Evolutionary conservation across 2,797 vertebrate genomes (phyloP).

Genomic region (Ataeniobius toweri): DNA sequence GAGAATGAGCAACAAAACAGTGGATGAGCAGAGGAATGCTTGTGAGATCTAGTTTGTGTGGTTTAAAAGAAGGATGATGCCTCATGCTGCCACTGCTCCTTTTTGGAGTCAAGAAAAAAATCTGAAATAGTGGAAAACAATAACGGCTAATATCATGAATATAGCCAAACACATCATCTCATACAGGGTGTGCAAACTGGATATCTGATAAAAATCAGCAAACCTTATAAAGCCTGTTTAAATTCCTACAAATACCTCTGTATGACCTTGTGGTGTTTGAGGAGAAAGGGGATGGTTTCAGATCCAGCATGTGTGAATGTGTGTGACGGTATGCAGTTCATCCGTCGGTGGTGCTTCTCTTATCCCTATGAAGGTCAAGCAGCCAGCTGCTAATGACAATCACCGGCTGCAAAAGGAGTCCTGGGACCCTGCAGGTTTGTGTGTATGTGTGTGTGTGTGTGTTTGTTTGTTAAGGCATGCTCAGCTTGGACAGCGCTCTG

Average conservation of each 20-base stretch:
- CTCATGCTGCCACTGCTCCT: conserved; percentile 11
- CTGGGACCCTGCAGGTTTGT: conserved; percentile 33
- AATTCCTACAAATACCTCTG: neutral
- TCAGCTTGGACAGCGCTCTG: conserved; percentile 17
- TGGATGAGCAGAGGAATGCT: neutral
- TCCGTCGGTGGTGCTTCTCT: conserved; percentile 50
- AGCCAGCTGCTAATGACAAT: conserved; percentile 66
- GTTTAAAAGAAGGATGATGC: conserved; percentile 16
- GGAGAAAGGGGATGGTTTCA: conserved; percentile 14
- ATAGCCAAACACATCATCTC: neutral
- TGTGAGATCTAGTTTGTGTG: conserved; percentile 7
- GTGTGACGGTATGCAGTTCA: conserved; percentile 6
- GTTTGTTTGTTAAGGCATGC: conserved; percentile 4
- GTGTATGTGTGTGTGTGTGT: neutral
- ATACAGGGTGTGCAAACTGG: neutral
- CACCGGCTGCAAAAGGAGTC: conserved; percentile 50
- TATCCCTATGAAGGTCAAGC: conserved; percentile 59
- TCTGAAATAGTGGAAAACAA: neutral
- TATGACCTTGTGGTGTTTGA: conserved; percentile 15
- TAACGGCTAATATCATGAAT: neutral
- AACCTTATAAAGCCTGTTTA: conserved; percentile 10
- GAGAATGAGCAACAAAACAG: conserved; percentile 24
- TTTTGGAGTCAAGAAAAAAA: conserved; percentile 11
- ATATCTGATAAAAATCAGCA: neutral
- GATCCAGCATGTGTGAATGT: neutral